Evolutionary conservation across 53 echinoderm and acorn worm genomes (phyloP), one percentile per base, ranked within the genome.

Genomic region (Hippasteria phrygiana): DNA sequence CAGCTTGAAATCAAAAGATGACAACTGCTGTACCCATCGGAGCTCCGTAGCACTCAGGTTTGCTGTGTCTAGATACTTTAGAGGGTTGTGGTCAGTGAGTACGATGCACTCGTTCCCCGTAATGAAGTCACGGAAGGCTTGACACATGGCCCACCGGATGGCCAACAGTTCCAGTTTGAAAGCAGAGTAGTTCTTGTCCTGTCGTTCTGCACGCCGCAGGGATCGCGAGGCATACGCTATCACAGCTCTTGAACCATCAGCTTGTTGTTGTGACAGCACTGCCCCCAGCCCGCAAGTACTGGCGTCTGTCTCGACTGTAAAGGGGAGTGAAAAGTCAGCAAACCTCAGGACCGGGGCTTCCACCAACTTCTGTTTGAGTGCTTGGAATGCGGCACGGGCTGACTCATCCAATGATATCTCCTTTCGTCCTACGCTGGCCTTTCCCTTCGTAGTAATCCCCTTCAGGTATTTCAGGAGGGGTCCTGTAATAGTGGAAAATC

Each of bases 81-180:
- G 81, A 9, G 89, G 80, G 11, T 89, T 28, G 69, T 89, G 89
- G 89, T 90, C 90, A 1, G 81, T 81, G 27, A 31, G 39, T 28
- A 88, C 31, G n/a, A 29, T 35, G 27, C n/a, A 50, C 18, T 54
- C 51, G 71, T 79, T 45, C 0, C 80, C 80, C 2, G 64, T 4
- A 36, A 89, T 18, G 40, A 64, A 89, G 55, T 89, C 80, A 28
- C 63, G 45, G 55, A 89, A 89, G 5, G 55, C 55, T 11, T 74
- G 48, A 48, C 71, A 71, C 20, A 87, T 45, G 18, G 88, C 88
- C 74, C 89, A 89, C 27, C 78, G 78, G 9, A 80, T 35, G 1
- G 89, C 89, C 22, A 80, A 78, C 3, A 89, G 55, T 56, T 89
- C 80, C 8, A 89, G 71, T 51, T 80, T 80, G 80, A 89, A 89